Conservation (phyloP, 2,113 vertebrate species). For the Cyrtonyx montezumae region DNA sequence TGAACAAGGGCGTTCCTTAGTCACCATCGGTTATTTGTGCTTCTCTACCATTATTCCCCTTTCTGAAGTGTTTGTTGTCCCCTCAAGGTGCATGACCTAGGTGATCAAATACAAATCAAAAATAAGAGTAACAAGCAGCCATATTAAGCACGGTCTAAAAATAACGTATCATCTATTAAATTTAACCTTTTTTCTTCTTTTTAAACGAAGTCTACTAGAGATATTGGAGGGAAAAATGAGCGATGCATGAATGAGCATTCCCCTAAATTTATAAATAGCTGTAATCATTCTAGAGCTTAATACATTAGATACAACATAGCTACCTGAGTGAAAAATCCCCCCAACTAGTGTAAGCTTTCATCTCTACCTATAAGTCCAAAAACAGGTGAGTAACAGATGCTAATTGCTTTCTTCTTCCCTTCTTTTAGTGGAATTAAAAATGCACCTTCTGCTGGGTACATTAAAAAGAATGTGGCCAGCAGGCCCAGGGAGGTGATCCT, state of each 20-base stretch:
- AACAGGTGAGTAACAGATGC: background rate
- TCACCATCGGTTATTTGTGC: constrained; percentile 46
- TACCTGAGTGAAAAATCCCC: background rate
- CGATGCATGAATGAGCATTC: background rate
- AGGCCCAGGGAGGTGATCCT: too few species aligned
- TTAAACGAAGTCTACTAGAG: background rate
- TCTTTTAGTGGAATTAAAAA: background rate
- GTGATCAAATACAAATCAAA: constrained; percentile 57
- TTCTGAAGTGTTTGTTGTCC: constrained; percentile 48
- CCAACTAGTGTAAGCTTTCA: fast-evolving
- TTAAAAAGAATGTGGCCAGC: too few species aligned
- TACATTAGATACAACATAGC: fast-evolving
- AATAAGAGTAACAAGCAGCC: constrained; percentile 46
- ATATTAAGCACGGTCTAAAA: constrained; percentile 48
- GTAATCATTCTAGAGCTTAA: too few species aligned
- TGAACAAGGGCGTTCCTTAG: constrained; percentile 60
- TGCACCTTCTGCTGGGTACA: too few species aligned
- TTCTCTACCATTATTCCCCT: constrained; percentile 48
- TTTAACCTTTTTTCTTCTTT: background rate
- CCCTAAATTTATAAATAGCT: background rate
- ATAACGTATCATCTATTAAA: constrained; percentile 16
- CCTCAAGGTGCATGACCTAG: constrained; percentile 59
- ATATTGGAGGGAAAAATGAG: background rate
- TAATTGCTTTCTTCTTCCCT: background rate
- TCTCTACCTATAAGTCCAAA: background rate